phyloP scores from a whole-genome alignment of 2,888 invertebrate genomes.

The Anorthoa munda region DNA sequence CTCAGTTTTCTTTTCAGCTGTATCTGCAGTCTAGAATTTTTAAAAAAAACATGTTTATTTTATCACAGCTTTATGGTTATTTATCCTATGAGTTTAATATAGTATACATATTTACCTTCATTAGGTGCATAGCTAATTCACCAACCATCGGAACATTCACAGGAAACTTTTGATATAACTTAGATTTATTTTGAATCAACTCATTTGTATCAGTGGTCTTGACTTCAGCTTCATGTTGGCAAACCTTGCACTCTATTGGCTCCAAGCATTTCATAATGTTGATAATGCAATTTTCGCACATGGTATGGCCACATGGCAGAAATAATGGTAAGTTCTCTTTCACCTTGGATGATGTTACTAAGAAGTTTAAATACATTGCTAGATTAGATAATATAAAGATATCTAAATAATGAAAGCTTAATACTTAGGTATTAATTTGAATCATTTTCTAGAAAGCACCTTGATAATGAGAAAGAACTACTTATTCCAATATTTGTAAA shows the following conservation, averaged over 20 bases:
- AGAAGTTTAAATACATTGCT: constrained; percentile 24
- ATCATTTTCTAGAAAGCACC: background rate
- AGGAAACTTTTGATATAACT: constrained; percentile 80
- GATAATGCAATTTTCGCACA: constrained; percentile 92
- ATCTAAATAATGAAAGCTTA: too few species aligned
- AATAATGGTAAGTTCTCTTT: constrained; percentile 90
- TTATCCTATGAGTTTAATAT: background rate
- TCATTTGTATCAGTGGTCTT: constrained; percentile 66
- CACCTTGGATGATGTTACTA: constrained; percentile 70
- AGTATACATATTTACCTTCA: constrained; percentile 72
- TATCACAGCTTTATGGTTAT: constrained; percentile 36
- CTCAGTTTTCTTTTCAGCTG: constrained; percentile 36
- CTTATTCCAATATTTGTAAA: too few species aligned
- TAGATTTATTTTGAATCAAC: constrained; percentile 72
- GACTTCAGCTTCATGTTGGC: constrained; percentile 80
- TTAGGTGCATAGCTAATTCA: constrained; percentile 76
- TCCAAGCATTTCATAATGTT: constrained; percentile 80
- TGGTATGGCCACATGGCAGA: constrained; percentile 92
- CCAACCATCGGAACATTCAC: constrained; percentile 83
- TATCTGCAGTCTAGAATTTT: constrained; percentile 33
- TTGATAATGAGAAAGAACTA: too few species aligned
- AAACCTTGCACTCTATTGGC: constrained; percentile 88
- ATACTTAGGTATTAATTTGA: too few species aligned
- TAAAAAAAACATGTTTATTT: constrained; percentile 68
- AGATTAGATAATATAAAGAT: background rate